phyloP scores from a whole-genome alignment of 2,888 invertebrate species.

The Schizaphis graminum region DNA sequence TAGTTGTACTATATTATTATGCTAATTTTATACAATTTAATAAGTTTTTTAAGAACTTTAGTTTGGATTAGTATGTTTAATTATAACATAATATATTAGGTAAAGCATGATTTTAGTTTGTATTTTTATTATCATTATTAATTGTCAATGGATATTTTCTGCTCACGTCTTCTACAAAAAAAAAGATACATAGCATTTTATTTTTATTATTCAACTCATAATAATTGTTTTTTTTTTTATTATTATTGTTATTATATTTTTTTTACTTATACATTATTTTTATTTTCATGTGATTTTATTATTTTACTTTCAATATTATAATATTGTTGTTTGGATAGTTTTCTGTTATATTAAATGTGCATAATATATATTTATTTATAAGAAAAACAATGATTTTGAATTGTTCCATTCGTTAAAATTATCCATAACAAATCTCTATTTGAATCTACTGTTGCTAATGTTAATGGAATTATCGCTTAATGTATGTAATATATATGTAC shows the following conservation, averaged over 20 bases:
- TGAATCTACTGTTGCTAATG: neutral
- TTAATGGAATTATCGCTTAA: neutral
- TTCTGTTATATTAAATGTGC: neutral
- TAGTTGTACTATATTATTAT: neutral
- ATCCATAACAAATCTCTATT: neutral
- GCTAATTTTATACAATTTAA: neutral
- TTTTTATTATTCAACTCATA: neutral
- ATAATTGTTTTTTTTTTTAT: neutral
- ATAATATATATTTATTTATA: neutral
- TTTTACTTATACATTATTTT: neutral
- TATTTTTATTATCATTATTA: neutral
- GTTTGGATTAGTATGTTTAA: neutral
- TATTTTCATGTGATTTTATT: conserved; percentile 19
- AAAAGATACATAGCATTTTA: neutral
- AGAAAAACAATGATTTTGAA: neutral
- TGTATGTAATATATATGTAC: conserved; percentile 29
- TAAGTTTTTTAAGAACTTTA: neutral
- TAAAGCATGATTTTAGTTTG: neutral
- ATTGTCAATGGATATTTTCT: neutral
- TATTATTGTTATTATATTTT: neutral
- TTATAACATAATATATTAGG: neutral
- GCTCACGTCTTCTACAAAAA: neutral
- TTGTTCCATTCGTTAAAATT: conserved; percentile 25
- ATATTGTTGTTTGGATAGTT: neutral
- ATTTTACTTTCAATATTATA: neutral